Percentiles rank a stretch among this genome's conserved stretches.
Evolutionary conservation across 2,113 vertebrate genomes (phyloP).

Genomic region (Ardeotis arabs): DNA sequence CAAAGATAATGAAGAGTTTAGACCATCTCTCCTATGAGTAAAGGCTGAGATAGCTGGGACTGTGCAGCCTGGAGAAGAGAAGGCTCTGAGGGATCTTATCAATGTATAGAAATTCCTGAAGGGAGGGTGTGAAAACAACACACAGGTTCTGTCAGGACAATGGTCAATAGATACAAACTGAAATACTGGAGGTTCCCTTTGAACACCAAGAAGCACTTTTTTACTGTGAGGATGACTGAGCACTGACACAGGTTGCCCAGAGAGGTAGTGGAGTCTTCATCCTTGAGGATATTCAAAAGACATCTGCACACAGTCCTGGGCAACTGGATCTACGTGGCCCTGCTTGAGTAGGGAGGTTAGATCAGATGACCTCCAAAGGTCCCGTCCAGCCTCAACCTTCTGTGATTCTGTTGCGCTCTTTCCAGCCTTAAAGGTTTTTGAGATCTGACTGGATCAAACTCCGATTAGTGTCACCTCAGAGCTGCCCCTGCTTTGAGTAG

Average conservation of each 20-base stretch:
- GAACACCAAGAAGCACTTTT: too few species aligned
- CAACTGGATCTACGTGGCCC: not conserved
- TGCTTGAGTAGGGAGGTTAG: not conserved
- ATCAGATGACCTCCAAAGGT: not conserved
- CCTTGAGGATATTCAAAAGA: not conserved
- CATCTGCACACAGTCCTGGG: not conserved
- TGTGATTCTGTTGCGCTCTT: not conserved
- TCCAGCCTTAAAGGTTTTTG: not conserved
- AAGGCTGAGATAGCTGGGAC: too few species aligned
- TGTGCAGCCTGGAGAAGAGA: too few species aligned
- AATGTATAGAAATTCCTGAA: too few species aligned
- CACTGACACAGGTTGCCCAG: not conserved
- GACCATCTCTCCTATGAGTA: too few species aligned
- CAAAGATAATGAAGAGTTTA: too few species aligned
- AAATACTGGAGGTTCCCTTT: too few species aligned
- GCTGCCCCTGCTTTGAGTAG: not conserved
- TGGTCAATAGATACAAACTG: too few species aligned
- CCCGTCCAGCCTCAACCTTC: not conserved
- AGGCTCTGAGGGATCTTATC: too few species aligned
- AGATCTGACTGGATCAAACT: not conserved
- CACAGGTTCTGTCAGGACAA: too few species aligned
- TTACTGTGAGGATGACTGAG: too few species aligned
- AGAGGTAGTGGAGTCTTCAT: not conserved
- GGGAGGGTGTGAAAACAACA: too few species aligned
- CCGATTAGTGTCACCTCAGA: not conserved